These are phyloP conservation scores for Hypomecis punctinalis DNA, from an alignment of 2,888 invertebrate species.

Conservation along the genomic window DNA sequence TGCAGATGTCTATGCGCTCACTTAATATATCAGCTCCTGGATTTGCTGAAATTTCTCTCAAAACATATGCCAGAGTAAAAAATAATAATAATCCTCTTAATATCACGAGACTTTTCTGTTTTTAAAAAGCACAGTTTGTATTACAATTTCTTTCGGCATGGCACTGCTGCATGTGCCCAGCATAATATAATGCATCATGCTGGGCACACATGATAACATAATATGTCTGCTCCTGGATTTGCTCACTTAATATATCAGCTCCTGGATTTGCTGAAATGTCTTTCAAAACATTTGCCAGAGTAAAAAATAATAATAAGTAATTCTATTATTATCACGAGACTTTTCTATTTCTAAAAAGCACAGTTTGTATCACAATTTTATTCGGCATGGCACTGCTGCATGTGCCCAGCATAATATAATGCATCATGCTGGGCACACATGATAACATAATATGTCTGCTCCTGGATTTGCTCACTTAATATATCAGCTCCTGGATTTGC, in stretches of 20 bases:
- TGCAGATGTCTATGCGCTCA: conserved; percentile 63
- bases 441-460: no score
- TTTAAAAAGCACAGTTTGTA: no score
- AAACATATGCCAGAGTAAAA: conserved; percentile 68
- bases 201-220: no score
- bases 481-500: conserved; percentile 63
- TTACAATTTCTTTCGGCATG: no score
- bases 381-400: no score
- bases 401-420: no score
- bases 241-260: conserved; percentile 59
- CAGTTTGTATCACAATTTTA: no score
- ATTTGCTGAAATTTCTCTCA: conserved; percentile 64
- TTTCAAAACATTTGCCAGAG: conserved; percentile 67
- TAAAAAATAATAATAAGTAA: conserved; percentile 45
- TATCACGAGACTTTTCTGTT: not conserved
- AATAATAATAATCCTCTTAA: conserved; percentile 10
- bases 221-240: no score
- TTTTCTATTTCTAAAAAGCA: no score
- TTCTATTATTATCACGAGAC: not conserved
- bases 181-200: no score
- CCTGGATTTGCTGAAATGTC: conserved; percentile 68
- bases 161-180: no score
- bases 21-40: conserved; percentile 63
- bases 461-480: conserved; percentile 56
- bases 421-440: no score